Evolutionary conservation across 1,140 invertebrate genomes (phyloP).

Genomic region (Drosophila parabipectinata): DNA sequence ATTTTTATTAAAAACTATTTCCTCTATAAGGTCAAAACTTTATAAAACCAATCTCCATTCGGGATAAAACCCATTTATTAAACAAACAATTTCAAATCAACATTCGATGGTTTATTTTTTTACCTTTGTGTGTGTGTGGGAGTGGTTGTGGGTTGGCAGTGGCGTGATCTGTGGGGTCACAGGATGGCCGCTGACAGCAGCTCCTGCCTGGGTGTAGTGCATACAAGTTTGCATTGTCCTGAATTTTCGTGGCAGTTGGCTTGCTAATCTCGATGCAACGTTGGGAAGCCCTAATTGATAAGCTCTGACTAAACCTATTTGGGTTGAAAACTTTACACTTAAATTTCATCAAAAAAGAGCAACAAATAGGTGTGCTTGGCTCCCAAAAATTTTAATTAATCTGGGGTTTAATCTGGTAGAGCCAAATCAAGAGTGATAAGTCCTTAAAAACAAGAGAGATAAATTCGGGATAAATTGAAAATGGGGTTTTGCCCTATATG

Average conservation of each 20-base stretch:
- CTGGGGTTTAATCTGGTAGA: not conserved
- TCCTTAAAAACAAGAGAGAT: not conserved
- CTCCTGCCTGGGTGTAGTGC: slow-evolving; percentile 12
- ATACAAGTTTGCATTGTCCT: slow-evolving; percentile 23
- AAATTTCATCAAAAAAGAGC: not conserved
- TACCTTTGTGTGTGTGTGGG: not conserved
- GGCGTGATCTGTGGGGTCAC: not conserved
- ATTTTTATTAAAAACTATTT: not conserved
- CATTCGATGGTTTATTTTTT: not conserved
- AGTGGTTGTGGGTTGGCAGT: not conserved
- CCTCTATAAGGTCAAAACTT: too few species aligned
- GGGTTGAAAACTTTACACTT: not conserved
- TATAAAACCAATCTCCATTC: too few species aligned
- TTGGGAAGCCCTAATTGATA: slow-evolving; percentile 32
- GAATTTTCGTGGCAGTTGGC: slow-evolving; percentile 10
- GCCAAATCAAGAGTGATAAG: not conserved
- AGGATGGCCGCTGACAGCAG: slow-evolving; percentile 1
- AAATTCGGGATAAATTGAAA: too few species aligned
- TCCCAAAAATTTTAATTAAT: not conserved
- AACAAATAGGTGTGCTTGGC: not conserved
- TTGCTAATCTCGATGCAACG: slow-evolving; percentile 32
- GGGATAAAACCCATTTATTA: not conserved
- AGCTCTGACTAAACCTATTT: slow-evolving; percentile 22
- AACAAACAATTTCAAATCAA: not conserved
- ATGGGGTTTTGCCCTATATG: too few species aligned